Evolutionary conservation across 2,113 vertebrate genomes (phyloP), one percentile per base, ranked within the genome.

Genomic region (Conger conger): DNA sequence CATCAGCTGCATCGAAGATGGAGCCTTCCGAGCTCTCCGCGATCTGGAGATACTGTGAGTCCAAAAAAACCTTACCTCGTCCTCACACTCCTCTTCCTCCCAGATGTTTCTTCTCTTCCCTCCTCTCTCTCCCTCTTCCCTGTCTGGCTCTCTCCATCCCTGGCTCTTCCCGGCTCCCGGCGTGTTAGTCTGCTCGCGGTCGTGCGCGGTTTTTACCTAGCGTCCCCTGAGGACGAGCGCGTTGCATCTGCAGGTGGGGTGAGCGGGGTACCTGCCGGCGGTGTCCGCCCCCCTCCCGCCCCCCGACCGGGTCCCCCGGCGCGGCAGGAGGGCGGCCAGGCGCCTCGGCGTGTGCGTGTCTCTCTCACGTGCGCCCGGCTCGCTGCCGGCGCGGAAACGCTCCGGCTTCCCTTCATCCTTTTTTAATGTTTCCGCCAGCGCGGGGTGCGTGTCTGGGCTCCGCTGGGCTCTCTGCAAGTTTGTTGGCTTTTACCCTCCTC

Each of bases 11-110:
- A 98, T 99, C 87, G 98, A 99, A 96, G 98, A 99, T 97, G 98
- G 98, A 97, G 97, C 97, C 95, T 99, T 99, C 95, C 95, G 98
- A 94, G 98, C 98, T 42, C 97, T 99, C 93, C 98, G 98, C 89
- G 98, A 99, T 96, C 94, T 99, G 96, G 98, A 99, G 96, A 99
- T 99, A 92, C 98, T 99, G 98, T 99, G 94, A 99, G 98, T 99
- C 45, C 87, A 81, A 3, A 18, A 3, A 18, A 23, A 82, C 89
- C 86, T 87, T 80, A 80, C 81, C 60, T 50, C 76, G 38, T 87
- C 78, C 45, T 87, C 79, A 82, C 11, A 73, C 38, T 88, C 76
- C 77, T 81, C 38, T 40, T 37, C 84, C 57, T 83, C 7, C 84
- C 88, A 84, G 76, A 54, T 17, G 79, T 87, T 88, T 82, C 88